Conservation (phyloP, 1,140 invertebrate genomes). For the Mesaphorura yosii region DNA sequence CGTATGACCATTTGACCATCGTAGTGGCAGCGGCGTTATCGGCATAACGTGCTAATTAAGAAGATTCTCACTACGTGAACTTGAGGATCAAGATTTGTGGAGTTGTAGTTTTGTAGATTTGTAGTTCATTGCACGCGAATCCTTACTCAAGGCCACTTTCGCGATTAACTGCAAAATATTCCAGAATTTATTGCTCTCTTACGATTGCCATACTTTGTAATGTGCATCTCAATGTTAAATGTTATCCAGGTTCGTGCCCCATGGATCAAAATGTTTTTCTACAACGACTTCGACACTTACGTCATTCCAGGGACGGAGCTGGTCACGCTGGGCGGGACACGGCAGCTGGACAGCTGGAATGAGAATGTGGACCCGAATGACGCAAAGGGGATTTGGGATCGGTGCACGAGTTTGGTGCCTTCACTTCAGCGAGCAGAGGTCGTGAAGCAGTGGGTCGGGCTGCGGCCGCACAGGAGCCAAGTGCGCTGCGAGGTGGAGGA, state of each 20-base stretch:
- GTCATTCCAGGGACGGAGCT: constrained; percentile 63
- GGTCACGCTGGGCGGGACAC: constrained; percentile 68
- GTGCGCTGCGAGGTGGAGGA: constrained; percentile 24
- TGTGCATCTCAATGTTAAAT: background rate
- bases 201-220: background rate
- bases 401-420: constrained; percentile 59
- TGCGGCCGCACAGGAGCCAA: constrained; percentile 18
- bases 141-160: too few species aligned
- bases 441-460: constrained; percentile 51
- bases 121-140: too few species aligned
- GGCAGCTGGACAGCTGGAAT: constrained; percentile 67
- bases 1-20: too few species aligned
- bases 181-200: too few species aligned
- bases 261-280: constrained; percentile 79
- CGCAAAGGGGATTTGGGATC: constrained; percentile 55
- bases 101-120: too few species aligned
- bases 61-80: too few species aligned
- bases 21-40: too few species aligned
- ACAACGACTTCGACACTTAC: constrained; percentile 70
- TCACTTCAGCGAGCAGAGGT: constrained; percentile 49
- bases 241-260: constrained; percentile 60
- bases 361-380: constrained; percentile 56
- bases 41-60: too few species aligned
- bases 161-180: too few species aligned
- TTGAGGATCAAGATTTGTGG: too few species aligned